Evolutionary conservation across 2,113 vertebrate genomes (phyloP), one percentile per base, ranked within the genome.

Genomic region (Chaetorhynchus papuensis): DNA sequence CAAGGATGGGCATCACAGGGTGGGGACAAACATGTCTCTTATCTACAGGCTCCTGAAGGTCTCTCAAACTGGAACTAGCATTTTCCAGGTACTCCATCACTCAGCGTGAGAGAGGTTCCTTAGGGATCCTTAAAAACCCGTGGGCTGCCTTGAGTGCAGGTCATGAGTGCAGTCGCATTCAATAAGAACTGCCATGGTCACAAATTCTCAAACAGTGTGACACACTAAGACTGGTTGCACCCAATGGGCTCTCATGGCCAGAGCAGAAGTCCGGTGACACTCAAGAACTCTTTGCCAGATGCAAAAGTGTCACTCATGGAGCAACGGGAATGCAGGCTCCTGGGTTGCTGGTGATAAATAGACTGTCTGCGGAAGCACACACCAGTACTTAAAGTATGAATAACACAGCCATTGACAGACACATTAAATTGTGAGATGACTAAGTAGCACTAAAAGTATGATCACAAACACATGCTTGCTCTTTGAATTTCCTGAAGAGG

Each of bases 1-100:
- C 0, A 1, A 31, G 19, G 26, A 66, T 0, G 5, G 53, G n/a
- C 45, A n/a, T 17, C 1, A 3, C 1, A 1, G 37, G 6, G 0
- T 1, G 0, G 56, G 16, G 19, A 79, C 21, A 74, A 82, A 30
- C 0, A 2, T 4, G 1, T 5, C 26, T 65, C 45, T 44, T 15
- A 31, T 45, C 23, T 79, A 44, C 57, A 42, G 72, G 28, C 30
- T 83, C 35, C 76, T 54, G 14, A 27, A 59, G 9, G 28, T 59
- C 82, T 66, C n/a, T 85, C 76, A 61, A 16, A 59, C 47, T 39
- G 49, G 7, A 80, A 35, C 30, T 30, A 24, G 15, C 0, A 2
- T 31, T 47, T 63, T 88, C 63, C 61, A 82, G 44, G 52, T 50
- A 23, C 56, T 85, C 37, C n/a, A 21, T 54, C 33, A 77, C n/a